Evolutionary conservation across 2,797 vertebrate genomes (phyloP).

Genomic region (Thaleichthys pacificus): DNA sequence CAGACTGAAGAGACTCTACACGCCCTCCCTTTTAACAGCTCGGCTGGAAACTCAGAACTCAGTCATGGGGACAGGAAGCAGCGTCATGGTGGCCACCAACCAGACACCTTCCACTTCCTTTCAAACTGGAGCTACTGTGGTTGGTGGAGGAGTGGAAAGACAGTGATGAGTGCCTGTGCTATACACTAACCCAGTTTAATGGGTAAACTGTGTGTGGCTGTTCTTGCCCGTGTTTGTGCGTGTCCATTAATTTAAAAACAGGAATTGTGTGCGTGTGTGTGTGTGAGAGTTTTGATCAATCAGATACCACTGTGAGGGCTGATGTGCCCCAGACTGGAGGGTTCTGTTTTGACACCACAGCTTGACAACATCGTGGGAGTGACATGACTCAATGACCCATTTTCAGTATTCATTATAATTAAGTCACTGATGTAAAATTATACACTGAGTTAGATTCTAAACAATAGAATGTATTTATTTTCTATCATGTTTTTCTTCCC

Average conservation of each 20-base stretch:
- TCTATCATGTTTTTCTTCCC: too few species aligned
- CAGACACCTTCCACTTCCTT: slow-evolving; percentile 67
- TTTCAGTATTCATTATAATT: background rate
- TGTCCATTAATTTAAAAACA: too few species aligned
- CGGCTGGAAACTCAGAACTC: slow-evolving; percentile 79
- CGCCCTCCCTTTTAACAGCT: slow-evolving; percentile 68
- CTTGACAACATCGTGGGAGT: slow-evolving; percentile 53
- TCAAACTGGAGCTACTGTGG: slow-evolving; percentile 2
- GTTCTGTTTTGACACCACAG: background rate
- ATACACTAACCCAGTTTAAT: too few species aligned
- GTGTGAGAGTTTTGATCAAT: background rate
- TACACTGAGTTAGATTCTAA: background rate
- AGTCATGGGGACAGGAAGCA: slow-evolving; percentile 83
- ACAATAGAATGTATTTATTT: too few species aligned
- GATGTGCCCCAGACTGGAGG: slow-evolving; percentile 24
- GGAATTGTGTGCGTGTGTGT: background rate
- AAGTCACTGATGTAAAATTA: slow-evolving; percentile 6
- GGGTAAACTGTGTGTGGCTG: background rate
- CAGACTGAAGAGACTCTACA: slow-evolving; percentile 38
- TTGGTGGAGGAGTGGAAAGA: slow-evolving; percentile 53
- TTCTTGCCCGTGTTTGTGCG: background rate
- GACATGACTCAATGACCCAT: slow-evolving; percentile 12
- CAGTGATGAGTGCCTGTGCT: background rate
- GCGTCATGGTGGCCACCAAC: slow-evolving; percentile 78
- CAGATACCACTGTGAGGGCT: background rate